phyloP scores from a whole-genome alignment of 1,140 invertebrate species.

The Listronotus oregonensis region DNA sequence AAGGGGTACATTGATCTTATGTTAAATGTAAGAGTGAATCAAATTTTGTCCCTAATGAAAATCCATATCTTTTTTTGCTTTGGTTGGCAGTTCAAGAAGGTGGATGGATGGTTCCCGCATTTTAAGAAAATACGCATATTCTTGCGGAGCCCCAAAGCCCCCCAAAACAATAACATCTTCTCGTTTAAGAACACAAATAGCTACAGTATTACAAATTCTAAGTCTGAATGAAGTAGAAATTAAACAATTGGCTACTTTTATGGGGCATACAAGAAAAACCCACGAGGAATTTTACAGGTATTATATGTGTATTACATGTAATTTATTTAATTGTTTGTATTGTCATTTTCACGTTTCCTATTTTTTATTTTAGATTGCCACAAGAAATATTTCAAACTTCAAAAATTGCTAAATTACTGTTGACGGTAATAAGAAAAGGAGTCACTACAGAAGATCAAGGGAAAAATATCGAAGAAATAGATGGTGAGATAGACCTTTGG shows the following conservation, averaged over 20 bases:
- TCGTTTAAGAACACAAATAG: conserved; percentile 38
- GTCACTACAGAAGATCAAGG: too few relatives aligned
- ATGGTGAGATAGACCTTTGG: too few relatives aligned
- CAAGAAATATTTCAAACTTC: too few relatives aligned
- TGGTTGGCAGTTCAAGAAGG: conserved; percentile 15
- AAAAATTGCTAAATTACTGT: too few relatives aligned
- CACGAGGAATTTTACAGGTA: conserved; percentile 43
- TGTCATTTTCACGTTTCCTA: too few relatives aligned
- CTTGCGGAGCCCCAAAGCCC: conserved; percentile 31
- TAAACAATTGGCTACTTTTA: conserved; percentile 39
- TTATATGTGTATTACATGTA: too few relatives aligned
- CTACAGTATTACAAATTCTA: conserved; percentile 37
- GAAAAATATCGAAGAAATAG: too few relatives aligned
- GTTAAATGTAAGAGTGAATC: conserved; percentile 22
- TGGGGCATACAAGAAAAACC: conserved; percentile 43
- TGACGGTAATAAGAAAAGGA: too few relatives aligned
- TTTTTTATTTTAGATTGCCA: too few relatives aligned
- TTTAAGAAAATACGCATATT: conserved; percentile 31
- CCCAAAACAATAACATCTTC: conserved; percentile 34
- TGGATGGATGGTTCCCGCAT: conserved; percentile 26
- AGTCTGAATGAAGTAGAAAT: conserved; percentile 38
- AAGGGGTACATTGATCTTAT: conserved; percentile 2
- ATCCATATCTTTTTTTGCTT: conserved; percentile 30
- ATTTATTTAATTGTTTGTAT: too few relatives aligned
- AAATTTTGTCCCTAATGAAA: conserved; percentile 17